Evolutionary conservation across 2,888 invertebrate genomes (phyloP), one percentile per base, ranked within the genome.

Genomic region (Nemapogon koenigi): DNA sequence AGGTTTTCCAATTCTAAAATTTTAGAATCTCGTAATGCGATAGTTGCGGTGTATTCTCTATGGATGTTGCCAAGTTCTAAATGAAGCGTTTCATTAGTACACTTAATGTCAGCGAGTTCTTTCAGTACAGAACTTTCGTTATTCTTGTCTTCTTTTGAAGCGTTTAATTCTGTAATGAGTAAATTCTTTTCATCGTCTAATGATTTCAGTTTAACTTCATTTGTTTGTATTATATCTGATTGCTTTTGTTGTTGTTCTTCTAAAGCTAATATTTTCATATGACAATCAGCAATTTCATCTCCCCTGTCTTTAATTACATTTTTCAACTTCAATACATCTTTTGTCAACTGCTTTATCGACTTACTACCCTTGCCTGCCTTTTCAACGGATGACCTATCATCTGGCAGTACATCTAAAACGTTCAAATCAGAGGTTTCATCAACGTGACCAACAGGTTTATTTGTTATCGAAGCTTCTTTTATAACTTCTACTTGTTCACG

Each of bases 271-370:
- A 78, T 75, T 51, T 78, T 76, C 76, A 78, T 78, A 50, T 78
- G 75, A 45, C 73, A 76, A 46, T 78, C 78, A 11, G 62, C 78
- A 44, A 78, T 82, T 46, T 78, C 78, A 29, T 57, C 66, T 57
- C 82, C 83, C 44, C 75, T 71, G 44, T 81, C 78, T 55, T 81
- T 81, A 13, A 81, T 69, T 1, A 57, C 65, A 51, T 72, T 76
- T 46, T 81, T 81, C 17, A 81, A 49, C 52, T 80, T 75, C 2
- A 81, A 56, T 45, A 81, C 79, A 54, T 81, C 80, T 53, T 80
- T 81, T 4, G 80, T 81, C 33, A 78, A 51, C 50, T 80, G 79
- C 50, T 81, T 81, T 1, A 70, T 66, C 37, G 71, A 62, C 51
- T 79, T 78, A 6, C 63, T 60, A 46, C 73, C 59, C 42, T 56